phyloP scores from a whole-genome alignment of 2,113 vertebrate species.

The Xenopus laevis region DNA sequence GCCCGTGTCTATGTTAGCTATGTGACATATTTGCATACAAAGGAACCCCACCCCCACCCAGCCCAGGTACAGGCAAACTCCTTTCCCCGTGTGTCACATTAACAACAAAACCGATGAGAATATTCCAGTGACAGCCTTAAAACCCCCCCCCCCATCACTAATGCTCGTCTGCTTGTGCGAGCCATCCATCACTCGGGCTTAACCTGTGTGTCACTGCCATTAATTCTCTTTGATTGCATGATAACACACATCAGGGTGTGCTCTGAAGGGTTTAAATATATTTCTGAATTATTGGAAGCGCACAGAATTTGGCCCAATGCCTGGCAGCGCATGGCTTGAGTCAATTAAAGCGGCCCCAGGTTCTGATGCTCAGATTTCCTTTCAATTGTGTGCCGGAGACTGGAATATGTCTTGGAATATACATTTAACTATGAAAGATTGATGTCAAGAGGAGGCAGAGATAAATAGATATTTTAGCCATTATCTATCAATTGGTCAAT shows the following conservation, averaged over 20 bases:
- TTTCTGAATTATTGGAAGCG: background rate
- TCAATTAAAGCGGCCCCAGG: background rate
- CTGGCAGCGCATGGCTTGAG: background rate
- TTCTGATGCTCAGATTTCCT: background rate
- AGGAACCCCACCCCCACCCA: background rate
- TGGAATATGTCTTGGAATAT: too few relatives aligned
- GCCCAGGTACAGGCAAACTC: background rate
- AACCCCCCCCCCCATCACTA: background rate
- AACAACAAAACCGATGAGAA: background rate
- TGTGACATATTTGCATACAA: too few relatives aligned
- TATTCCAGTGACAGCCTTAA: background rate
- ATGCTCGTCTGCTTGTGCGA: background rate
- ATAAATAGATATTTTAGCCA: too few relatives aligned
- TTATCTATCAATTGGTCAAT: too few relatives aligned
- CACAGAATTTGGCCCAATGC: background rate
- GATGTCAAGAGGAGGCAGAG: too few relatives aligned
- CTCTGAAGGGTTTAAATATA: background rate
- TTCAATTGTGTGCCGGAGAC: too few relatives aligned
- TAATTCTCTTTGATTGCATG: constrained; percentile 5
- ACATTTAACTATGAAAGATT: too few relatives aligned
- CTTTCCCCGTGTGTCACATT: background rate
- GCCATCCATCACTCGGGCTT: background rate
- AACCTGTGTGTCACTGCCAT: constrained; percentile 2
- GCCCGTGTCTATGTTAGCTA: too few relatives aligned
- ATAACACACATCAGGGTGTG: background rate